Conservation (phyloP, 2,113 vertebrate genomes). For the Aspiorhynchus laticeps region DNA sequence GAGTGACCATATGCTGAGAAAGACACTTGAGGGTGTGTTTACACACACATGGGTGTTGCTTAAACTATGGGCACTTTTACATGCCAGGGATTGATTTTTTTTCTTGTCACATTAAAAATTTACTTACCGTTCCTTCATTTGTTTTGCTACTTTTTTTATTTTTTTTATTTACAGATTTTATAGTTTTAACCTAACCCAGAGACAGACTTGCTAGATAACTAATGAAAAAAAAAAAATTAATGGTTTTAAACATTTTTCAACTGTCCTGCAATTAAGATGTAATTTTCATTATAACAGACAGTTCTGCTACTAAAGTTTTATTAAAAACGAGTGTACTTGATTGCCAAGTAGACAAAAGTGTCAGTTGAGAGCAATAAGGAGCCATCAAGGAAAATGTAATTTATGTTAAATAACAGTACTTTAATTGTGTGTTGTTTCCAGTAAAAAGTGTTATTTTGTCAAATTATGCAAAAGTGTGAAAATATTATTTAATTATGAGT, state of each 20-base stretch:
- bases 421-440: not conserved
- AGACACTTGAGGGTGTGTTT: not conserved
- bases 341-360: not conserved
- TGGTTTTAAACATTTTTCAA: not conserved
- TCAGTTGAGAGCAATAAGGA: not conserved
- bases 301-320: not conserved
- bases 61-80: not conserved
- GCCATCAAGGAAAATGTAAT: not conserved
- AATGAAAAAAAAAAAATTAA: too few relatives aligned
- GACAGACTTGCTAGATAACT: not conserved
- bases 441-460: not conserved
- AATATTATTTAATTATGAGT: not conserved
- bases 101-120: too few relatives aligned
- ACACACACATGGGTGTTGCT: not conserved
- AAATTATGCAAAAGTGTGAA: not conserved
- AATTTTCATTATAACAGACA: not conserved
- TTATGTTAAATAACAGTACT: not conserved
- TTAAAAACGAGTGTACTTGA: not conserved
- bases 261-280: not conserved
- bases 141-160: not conserved
- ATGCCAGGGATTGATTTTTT: too few relatives aligned
- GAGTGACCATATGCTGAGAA: slow-evolving; percentile 17
- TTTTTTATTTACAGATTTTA: not conserved
- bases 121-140: not conserved
- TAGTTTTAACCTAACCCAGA: not conserved